Evolutionary conservation across 2,888 invertebrate species (phyloP).

Genomic region (Ophion obscuratus): DNA sequence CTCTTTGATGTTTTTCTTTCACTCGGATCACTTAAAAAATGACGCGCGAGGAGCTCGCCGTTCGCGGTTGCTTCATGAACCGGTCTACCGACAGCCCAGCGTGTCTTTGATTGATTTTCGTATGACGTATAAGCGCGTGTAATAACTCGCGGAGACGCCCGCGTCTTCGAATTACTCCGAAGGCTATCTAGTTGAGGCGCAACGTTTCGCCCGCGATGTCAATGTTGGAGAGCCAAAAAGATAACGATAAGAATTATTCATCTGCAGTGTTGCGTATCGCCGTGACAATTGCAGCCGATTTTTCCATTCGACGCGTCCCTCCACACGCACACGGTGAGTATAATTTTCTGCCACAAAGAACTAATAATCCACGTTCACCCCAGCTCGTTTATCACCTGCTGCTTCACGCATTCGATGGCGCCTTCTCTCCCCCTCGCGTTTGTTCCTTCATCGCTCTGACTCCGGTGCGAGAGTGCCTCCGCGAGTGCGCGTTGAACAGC

Average conservation of each 20-base stretch:
- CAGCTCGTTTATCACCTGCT: constrained; percentile 68
- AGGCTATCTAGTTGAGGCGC: neutral
- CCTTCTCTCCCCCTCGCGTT: constrained; percentile 34
- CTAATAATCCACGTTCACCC: constrained; percentile 67
- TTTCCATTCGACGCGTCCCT: constrained; percentile 17
- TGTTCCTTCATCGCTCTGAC: constrained; percentile 41
- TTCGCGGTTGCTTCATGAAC: constrained; percentile 54
- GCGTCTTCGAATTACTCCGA: constrained; percentile 37
- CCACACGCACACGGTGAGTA: constrained; percentile 18
- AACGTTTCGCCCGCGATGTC: too few relatives aligned
- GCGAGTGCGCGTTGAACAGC: constrained; percentile 56
- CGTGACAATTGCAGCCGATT: constrained; percentile 51
- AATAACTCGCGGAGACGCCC: constrained; percentile 59
- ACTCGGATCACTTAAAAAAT: constrained; percentile 59
- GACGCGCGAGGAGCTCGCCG: constrained; percentile 45
- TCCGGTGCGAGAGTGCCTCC: constrained; percentile 28
- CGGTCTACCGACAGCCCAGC: constrained; percentile 58
- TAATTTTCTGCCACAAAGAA: constrained; percentile 68
- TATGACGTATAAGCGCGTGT: constrained; percentile 60
- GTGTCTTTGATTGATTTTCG: constrained; percentile 66
- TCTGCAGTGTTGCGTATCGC: neutral
- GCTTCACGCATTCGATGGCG: constrained; percentile 56
- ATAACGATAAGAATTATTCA: constrained; percentile 33
- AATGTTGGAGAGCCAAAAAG: neutral
- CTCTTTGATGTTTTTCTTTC: constrained; percentile 63